phyloP scores from a whole-genome alignment of 1,140 invertebrate species.

The Vanessa atalanta region DNA sequence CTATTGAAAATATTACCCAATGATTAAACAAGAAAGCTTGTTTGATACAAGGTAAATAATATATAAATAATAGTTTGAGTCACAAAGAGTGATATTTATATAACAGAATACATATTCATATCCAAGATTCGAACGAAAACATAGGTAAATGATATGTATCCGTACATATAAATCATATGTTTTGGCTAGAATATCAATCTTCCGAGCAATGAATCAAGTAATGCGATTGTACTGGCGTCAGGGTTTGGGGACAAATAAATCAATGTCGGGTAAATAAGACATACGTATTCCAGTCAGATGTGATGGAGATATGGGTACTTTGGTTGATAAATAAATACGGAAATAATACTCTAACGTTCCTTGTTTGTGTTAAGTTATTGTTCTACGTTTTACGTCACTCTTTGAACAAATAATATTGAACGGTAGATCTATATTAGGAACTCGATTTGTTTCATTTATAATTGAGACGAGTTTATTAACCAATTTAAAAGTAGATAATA shows the following conservation, averaged over 20 bases:
- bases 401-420: no score
- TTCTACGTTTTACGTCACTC: no score
- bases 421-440: no score
- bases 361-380: neutral
- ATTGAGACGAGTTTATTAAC: no score
- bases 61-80: no score
- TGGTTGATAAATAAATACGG: neutral
- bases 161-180: neutral
- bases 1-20: no score
- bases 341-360: neutral
- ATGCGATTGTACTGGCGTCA: slow-evolving; percentile 8
- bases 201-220: slow-evolving; percentile 1
- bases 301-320: neutral
- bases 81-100: no score
- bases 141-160: neutral
- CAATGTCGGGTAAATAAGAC: slow-evolving; percentile 7
- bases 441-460: no score
- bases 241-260: slow-evolving; percentile 8
- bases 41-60: no score
- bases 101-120: no score
- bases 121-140: neutral
- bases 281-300: neutral
- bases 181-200: neutral
- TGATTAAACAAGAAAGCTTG: no score
- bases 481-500: no score